Evolutionary conservation across 2,113 vertebrate genomes (phyloP), one percentile per base, ranked within the genome.

Genomic region (Thamnophis sirtalis): DNA sequence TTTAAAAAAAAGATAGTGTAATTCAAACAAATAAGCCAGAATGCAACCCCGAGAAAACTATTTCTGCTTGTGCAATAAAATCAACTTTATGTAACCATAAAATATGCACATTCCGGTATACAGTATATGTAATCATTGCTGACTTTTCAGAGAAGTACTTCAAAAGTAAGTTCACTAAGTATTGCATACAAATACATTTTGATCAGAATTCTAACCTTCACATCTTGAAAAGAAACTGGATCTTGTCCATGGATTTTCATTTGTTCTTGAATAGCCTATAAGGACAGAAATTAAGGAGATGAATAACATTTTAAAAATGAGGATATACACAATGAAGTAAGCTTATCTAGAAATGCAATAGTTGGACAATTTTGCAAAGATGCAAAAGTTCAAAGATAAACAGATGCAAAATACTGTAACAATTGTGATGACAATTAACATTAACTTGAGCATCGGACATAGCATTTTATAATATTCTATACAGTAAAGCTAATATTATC

Each of bases 201-300:
- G 92, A 91, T 85, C 48, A 95, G 94, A 63, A 94, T 91, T 89
- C 92, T 95, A 94, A 99, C 99, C 98, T 99, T 99, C 56, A 99
- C 99, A 96, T 99, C 99, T 96, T 99, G 98, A 96, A 99, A 99
- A 93, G 98, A 98, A 92, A 99, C 99, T 3, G 98, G 98, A 93
- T 99, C 99, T 96, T 99, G 99, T 86, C 98, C 98, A 21, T 99
- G 99, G 88, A 99, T 97, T 97, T 99, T 99, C 98, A 99, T 99
- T 98, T 99, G 98, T 94, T 99, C 99, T 94, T 99, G 99, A 96
- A 99, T 99, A 93, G 98, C 99, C 99, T 99, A 95, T 89, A 91
- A 95, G 88, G 89, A 50, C n/a, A 86, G 38, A 90, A 1, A 89
- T 86, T 43, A 91, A 22, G 8, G n/a, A 54, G 24, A 87, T 33